A percentile compares a stretch with the other conserved stretches of the same genome.
These are phyloP conservation scores for Desmodus rotundus DNA, from an alignment of 2,113 vertebrate genomes.

Conservation along the genomic window DNA sequence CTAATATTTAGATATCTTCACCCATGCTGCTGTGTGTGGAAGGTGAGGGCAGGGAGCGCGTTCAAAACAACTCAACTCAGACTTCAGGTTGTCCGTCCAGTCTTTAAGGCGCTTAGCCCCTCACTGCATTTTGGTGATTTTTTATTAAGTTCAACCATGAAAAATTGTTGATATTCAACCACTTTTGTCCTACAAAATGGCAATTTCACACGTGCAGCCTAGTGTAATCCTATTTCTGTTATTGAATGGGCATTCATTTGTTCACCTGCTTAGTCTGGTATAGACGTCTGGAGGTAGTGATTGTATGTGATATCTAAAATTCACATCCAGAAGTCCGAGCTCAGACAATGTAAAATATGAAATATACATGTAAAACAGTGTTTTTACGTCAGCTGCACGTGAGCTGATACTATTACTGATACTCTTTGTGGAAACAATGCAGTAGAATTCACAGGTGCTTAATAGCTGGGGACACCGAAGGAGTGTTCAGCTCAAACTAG, in stretches of 20 bases:
- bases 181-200: not conserved
- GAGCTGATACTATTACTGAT: not conserved
- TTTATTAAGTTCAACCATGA: not conserved
- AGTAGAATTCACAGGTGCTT: not conserved
- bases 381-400: not conserved
- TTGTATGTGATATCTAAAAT: not conserved
- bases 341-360: not conserved
- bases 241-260: not conserved
- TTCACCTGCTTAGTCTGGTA: not conserved
- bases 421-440: not conserved
- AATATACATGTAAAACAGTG: not conserved
- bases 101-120: not conserved
- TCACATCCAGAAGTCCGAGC: not conserved
- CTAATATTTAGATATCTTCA: not conserved
- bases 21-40: not conserved
- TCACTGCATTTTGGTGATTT: slow-evolving; percentile 12
- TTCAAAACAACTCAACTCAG: not conserved
- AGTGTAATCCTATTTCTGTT: not conserved
- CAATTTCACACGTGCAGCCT: not conserved
- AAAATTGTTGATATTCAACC: not conserved
- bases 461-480: not conserved
- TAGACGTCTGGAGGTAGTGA: not conserved
- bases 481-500: not conserved
- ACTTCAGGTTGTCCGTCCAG: not conserved
- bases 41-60: not conserved